Evolutionary conservation across 2,888 invertebrate genomes (phyloP), one percentile per base, ranked within the genome.

Genomic region (Fissipunctia ypsillon): DNA sequence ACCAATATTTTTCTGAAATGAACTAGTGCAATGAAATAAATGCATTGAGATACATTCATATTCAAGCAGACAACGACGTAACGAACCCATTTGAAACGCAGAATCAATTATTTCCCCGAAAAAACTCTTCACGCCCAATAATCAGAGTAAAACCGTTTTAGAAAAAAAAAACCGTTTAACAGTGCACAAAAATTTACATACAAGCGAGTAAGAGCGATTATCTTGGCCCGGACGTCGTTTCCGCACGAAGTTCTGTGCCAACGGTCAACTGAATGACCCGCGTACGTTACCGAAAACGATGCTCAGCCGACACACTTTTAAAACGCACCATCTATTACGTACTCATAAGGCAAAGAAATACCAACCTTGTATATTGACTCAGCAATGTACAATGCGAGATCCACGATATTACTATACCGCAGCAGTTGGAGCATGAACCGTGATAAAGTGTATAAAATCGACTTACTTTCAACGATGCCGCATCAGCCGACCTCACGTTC

Each of bases 71-170:
- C 69, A 65, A 57, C 63, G 61, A 80, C 64, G 76, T 70, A 84
- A 84, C 84, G 45, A 76, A 77, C 81, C 76, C 77, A 76, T 87
- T 88, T 78, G 64, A 81, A 88, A 78, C 84, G 74, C 84, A 84
- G 84, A 88, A 87, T 88, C 87, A 88, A 91, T 88, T 88, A 87
- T 87, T 84, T 84, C 87, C 84, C 87, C 87, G 87, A 88, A 88
- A 84, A 81, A 85, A 83, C 81, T 87, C 90, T 95, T 94, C 93
- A 94, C 94, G 94, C 92, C 90, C 88, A 90, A 93, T 94, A 94
- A 94, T 88, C 93, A 93, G 93, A 91, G 91, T 92, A 92, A 90
- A 91, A 92, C 93, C 89, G 90, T 92, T 94, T 91, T 88, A 89
- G 85, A 90, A 88, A 87, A 52, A 56, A 90, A 87, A 90, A 92